These are phyloP conservation scores for Hyposoter dolosus DNA, from an alignment of 2,888 invertebrate genomes.

Conservation along the genomic window DNA sequence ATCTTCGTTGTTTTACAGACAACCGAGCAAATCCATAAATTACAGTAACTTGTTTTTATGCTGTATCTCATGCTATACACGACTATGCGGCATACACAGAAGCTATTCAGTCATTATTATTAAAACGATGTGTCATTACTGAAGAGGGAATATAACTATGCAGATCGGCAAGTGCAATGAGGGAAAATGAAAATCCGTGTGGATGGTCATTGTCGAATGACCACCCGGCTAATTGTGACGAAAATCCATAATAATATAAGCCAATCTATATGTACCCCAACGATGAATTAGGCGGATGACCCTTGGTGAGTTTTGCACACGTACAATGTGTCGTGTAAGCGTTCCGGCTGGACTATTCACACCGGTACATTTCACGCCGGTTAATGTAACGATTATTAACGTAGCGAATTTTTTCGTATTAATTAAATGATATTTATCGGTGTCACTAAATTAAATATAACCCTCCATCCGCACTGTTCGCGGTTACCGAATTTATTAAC, in stretches of 20 bases:
- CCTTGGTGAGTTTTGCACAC: slow-evolving; percentile 70
- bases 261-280: slow-evolving; percentile 74
- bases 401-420: slow-evolving; percentile 77
- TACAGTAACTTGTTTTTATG: neutral
- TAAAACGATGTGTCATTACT: slow-evolving; percentile 1
- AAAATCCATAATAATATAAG: slow-evolving; percentile 77
- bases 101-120: neutral
- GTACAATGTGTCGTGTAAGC: slow-evolving; percentile 18
- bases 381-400: slow-evolving; percentile 80
- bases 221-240: slow-evolving; percentile 76
- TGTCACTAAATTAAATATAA: slow-evolving; percentile 74
- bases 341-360: slow-evolving; percentile 33
- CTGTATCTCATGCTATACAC: neutral
- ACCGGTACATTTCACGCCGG: slow-evolving; percentile 66
- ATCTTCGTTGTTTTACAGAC: neutral
- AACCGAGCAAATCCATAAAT: neutral
- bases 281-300: slow-evolving; percentile 69
- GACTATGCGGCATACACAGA: neutral
- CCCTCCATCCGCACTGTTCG: slow-evolving; percentile 4
- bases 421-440: slow-evolving; percentile 76
- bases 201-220: slow-evolving; percentile 70
- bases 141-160: neutral
- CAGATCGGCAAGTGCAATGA: neutral
- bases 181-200: slow-evolving; percentile 72
- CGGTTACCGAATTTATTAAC: slow-evolving; percentile 36